Evolutionary conservation across 2,113 vertebrate genomes (phyloP).

Genomic region (Pelodiscus sinensis): DNA sequence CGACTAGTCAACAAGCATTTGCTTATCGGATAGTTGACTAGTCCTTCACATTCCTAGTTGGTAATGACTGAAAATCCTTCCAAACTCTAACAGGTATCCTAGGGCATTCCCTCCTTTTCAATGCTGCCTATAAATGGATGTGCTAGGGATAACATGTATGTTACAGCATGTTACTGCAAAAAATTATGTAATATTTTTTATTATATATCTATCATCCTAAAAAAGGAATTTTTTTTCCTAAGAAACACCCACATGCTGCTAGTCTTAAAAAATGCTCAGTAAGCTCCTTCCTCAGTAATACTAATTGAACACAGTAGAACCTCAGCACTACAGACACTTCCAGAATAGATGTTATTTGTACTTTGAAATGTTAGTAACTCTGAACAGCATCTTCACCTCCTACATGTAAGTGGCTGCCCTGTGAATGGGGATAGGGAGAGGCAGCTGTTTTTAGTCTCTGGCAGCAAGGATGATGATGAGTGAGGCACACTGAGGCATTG

Average conservation of each 20-base stretch:
- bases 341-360: too few species aligned
- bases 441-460: too few species aligned
- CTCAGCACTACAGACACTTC: too few species aligned
- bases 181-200: neutral
- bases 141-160: neutral
- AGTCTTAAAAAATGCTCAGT: neutral
- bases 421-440: too few species aligned
- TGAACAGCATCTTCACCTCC: too few species aligned
- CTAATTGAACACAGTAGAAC: neutral
- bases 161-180: neutral
- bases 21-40: too few species aligned
- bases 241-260: neutral
- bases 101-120: neutral
- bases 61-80: neutral
- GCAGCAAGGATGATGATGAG: too few species aligned
- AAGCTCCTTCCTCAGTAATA: neutral
- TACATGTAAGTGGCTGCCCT: too few species aligned
- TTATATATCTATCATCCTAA: neutral
- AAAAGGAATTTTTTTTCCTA: neutral
- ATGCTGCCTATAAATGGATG: accelerated
- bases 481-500: too few species aligned
- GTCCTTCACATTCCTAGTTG: too few species aligned
- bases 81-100: neutral
- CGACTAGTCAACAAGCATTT: too few species aligned
- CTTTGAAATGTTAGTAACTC: too few species aligned